A percentile compares a stretch with the other conserved stretches of the same genome.
Evolutionary conservation across 2,888 invertebrate genomes (phyloP).

Genomic region (Endotricha flammealis): DNA sequence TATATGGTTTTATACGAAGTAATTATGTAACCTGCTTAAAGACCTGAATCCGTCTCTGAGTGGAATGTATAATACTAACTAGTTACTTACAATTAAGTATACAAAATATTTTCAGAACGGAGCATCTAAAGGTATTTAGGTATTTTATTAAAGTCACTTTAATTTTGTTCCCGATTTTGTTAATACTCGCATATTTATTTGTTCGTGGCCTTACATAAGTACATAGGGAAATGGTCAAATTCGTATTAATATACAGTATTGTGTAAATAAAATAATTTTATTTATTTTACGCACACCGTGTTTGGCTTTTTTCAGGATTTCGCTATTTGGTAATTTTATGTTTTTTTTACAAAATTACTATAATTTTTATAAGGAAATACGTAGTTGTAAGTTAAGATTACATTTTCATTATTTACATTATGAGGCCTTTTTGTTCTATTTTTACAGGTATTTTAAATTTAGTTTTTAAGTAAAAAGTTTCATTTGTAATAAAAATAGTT

Average conservation of each 20-base stretch:
- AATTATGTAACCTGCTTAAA: too few species aligned
- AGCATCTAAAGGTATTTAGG: conserved; percentile 30
- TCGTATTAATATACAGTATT: neutral
- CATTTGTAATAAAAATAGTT: conserved; percentile 1
- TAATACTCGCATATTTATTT: conserved; percentile 15
- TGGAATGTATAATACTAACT: conserved; percentile 57
- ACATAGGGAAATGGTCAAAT: neutral
- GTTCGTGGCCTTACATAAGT: too few species aligned
- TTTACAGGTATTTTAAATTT: too few species aligned
- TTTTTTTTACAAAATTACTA: too few species aligned
- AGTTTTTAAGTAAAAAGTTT: neutral
- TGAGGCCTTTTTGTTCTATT: too few species aligned
- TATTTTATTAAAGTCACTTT: conserved; percentile 35
- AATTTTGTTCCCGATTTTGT: conserved; percentile 53
- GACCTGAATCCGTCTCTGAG: neutral
- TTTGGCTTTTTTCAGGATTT: too few species aligned
- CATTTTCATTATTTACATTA: neutral
- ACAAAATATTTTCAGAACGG: conserved; percentile 39
- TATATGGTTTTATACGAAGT: too few species aligned
- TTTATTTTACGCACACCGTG: too few species aligned
- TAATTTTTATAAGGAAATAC: too few species aligned
- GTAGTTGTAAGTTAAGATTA: too few species aligned
- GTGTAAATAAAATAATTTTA: neutral
- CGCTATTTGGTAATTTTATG: too few species aligned
- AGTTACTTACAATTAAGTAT: conserved; percentile 61